These are phyloP conservation scores for Dilophus febrilis DNA, from an alignment of 2,888 invertebrate species.

Conservation along the genomic window DNA sequence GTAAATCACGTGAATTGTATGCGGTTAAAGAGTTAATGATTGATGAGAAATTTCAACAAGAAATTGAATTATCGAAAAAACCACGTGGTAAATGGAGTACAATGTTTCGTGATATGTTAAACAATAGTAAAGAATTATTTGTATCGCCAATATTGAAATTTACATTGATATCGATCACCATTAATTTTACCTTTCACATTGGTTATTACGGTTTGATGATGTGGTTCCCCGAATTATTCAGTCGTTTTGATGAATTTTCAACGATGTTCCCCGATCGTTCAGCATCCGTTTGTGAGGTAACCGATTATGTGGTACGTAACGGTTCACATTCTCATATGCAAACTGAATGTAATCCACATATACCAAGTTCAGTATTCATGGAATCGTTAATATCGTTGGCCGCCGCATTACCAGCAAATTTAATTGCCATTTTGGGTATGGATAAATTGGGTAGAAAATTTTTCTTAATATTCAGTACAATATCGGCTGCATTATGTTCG, in stretches of 20 bases:
- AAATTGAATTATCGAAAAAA: constrained; percentile 32
- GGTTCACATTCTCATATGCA: constrained; percentile 39
- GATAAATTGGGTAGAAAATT: constrained; percentile 66
- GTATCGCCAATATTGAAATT: constrained; percentile 66
- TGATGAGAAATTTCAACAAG: constrained; percentile 31
- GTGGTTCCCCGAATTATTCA: constrained; percentile 91
- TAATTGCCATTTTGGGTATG: constrained; percentile 53
- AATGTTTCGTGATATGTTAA: constrained; percentile 60
- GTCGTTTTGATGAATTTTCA: constrained; percentile 69
- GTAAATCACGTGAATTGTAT: constrained; percentile 53
- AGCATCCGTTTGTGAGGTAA: constrained; percentile 60
- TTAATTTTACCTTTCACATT: constrained; percentile 87
- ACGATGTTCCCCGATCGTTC: constrained; percentile 45
- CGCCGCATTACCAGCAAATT: constrained; percentile 69
- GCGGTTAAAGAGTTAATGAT: constrained; percentile 54
- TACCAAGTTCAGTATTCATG: constrained; percentile 64
- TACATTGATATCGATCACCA: constrained; percentile 67
- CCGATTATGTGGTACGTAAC: constrained; percentile 51
- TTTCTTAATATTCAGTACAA: constrained; percentile 61
- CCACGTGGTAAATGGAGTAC: constrained; percentile 41
- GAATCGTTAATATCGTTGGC: constrained; percentile 76
- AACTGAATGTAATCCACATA: constrained; percentile 47
- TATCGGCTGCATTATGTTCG: constrained; percentile 69
- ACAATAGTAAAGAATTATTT: constrained; percentile 68
- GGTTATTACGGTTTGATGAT: constrained; percentile 93